These are phyloP conservation scores for Regulus satrapa DNA, from an alignment of 2,113 vertebrate genomes.

Conservation along the genomic window DNA sequence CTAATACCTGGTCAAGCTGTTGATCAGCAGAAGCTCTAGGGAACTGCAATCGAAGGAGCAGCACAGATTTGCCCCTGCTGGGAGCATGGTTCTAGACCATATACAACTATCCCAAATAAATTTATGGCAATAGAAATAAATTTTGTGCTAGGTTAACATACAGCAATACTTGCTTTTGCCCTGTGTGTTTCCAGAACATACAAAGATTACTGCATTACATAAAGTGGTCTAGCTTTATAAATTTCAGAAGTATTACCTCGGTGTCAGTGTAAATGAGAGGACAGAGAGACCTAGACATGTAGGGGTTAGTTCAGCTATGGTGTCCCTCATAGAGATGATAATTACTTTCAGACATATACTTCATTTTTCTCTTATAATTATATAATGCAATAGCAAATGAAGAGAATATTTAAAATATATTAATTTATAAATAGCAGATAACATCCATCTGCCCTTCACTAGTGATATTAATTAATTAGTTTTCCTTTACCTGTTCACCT, in stretches of 20 bases:
- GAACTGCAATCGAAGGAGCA: neutral
- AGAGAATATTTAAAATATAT: neutral
- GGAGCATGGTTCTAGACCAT: neutral
- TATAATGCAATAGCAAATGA: neutral
- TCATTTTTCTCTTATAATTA: neutral
- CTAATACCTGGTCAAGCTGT: neutral
- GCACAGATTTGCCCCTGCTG: neutral
- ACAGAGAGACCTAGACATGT: neutral
- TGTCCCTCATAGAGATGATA: neutral
- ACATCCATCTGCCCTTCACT: neutral
- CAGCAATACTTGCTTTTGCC: neutral
- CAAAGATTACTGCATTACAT: neutral
- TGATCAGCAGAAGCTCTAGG: neutral
- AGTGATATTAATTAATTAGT: neutral
- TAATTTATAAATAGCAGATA: neutral
- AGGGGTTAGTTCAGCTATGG: neutral
- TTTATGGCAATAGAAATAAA: neutral
- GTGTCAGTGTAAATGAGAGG: neutral
- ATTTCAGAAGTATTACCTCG: neutral
- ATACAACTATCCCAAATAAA: neutral
- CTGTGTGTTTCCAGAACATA: neutral
- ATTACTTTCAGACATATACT: neutral
- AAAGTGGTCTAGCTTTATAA: neutral
- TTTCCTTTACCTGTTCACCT: constrained; percentile 76
- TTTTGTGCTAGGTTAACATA: neutral